These are phyloP conservation scores for Xestia ashworthii DNA, from an alignment of 2,888 invertebrate genomes.

Conservation along the genomic window DNA sequence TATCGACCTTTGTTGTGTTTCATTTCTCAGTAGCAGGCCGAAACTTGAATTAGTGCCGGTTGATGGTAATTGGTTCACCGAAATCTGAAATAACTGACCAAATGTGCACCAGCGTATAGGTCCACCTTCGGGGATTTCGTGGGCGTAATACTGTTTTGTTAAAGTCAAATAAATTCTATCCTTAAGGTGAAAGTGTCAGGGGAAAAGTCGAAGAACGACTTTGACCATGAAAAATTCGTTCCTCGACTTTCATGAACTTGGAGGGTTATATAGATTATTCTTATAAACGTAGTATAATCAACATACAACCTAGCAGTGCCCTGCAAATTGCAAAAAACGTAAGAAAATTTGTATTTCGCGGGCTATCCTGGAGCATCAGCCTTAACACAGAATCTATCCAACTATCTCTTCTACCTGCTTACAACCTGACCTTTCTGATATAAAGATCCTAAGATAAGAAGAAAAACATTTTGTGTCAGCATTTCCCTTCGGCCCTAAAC, in stretches of 20 bases:
- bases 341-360: too few species aligned
- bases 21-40: not conserved
- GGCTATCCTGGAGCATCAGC: too few species aligned
- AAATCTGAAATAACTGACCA: not conserved
- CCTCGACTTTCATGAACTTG: too few species aligned
- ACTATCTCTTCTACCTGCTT: not conserved
- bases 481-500: conserved; percentile 23
- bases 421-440: conserved; percentile 4
- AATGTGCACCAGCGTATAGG: not conserved
- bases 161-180: conserved; percentile 2
- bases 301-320: too few species aligned
- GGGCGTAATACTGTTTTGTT: not conserved
- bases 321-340: too few species aligned
- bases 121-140: not conserved
- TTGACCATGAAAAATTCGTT: too few species aligned
- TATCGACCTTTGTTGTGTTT: not conserved
- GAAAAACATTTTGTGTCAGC: conserved; percentile 32
- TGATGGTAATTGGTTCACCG: too few species aligned
- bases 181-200: too few species aligned
- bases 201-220: too few species aligned
- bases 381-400: conserved; percentile 12
- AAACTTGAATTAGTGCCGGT: not conserved
- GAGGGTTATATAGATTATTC: too few species aligned
- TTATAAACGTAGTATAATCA: too few species aligned
- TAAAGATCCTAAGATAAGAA: conserved; percentile 22